Percentiles rank a stretch among this genome's conserved stretches.
phyloP scores from a whole-genome alignment of 2,888 invertebrate genomes.

The Trachelus iudaicus region DNA sequence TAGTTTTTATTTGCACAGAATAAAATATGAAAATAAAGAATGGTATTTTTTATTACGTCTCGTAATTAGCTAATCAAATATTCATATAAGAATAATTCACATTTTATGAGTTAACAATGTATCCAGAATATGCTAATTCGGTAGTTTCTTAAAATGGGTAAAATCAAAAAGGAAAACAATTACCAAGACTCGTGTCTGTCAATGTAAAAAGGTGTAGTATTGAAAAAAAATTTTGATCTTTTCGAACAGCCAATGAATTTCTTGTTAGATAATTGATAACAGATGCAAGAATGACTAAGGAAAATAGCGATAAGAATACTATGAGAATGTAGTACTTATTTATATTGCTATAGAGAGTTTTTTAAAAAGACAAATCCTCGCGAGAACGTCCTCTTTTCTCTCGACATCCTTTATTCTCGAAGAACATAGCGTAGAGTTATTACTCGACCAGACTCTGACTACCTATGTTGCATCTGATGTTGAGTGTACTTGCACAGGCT shows the following conservation, averaged over 20 bases:
- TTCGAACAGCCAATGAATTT: no score
- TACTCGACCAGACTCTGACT: background rate
- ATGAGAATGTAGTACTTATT: background rate
- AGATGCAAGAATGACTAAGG: no score
- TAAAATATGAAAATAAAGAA: background rate
- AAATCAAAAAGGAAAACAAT: background rate
- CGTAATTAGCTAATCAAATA: background rate
- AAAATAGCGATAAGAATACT: background rate
- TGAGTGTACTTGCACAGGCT: background rate
- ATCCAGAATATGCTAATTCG: background rate
- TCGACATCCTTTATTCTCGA: background rate
- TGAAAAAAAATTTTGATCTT: background rate
- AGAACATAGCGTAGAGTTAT: background rate
- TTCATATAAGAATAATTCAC: background rate
- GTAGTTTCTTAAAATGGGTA: background rate
- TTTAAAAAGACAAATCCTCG: background rate
- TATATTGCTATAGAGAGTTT: background rate
- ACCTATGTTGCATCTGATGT: background rate
- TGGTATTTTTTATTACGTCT: background rate
- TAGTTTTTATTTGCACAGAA: background rate
- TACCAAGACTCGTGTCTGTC: background rate
- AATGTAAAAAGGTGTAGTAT: background rate
- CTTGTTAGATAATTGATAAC: no score
- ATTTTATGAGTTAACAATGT: background rate
- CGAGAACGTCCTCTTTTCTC: background rate